A percentile compares a stretch with the other conserved stretches of the same genome.
Conservation (phyloP, 1,140 invertebrate genomes). For the Caenorhabditis briggsae region DNA sequence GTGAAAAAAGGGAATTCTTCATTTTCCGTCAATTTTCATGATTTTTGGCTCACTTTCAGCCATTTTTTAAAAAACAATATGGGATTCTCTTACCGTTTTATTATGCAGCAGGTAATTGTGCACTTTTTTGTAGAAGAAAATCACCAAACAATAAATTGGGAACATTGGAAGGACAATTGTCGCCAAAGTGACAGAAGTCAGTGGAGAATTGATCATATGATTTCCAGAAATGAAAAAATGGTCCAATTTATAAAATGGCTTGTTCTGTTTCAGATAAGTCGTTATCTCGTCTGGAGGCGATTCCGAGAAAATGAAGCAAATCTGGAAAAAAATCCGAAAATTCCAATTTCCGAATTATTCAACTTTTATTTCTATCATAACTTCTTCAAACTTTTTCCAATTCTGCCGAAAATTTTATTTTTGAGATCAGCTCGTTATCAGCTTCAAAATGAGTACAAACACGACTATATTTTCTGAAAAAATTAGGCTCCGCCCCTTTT, state of each 20-base stretch:
- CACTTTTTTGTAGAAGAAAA: slow-evolving; percentile 57
- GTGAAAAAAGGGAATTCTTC: background rate
- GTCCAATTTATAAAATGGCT: slow-evolving; percentile 35
- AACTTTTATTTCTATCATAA: background rate
- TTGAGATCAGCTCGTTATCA: too few relatives aligned
- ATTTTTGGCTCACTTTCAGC: background rate
- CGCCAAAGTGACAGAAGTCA: slow-evolving; percentile 58
- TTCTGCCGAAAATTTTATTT: too few relatives aligned
- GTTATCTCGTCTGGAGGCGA: slow-evolving; percentile 33
- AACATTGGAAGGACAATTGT: slow-evolving; percentile 64
- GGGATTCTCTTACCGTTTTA: slow-evolving; percentile 20
- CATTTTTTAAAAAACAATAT: background rate
- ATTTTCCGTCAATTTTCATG: background rate
- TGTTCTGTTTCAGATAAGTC: slow-evolving; percentile 51
- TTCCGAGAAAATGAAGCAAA: slow-evolving; percentile 62
- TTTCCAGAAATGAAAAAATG: slow-evolving; percentile 58
- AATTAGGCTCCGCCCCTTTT: too few relatives aligned
- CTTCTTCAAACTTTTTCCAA: too few relatives aligned
- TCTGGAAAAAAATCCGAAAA: slow-evolving; percentile 43
- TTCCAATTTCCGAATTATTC: background rate
- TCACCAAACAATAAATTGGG: slow-evolving; percentile 59
- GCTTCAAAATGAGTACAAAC: too few relatives aligned
- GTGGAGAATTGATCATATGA: slow-evolving; percentile 59
- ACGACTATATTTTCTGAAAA: too few relatives aligned
- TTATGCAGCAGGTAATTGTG: slow-evolving; percentile 24